Evolutionary conservation across 30 jellyfish, hydroid and myxozoan species (phyloP), one percentile per base, ranked within the genome.

Genomic region (Sanderia malayensis): DNA sequence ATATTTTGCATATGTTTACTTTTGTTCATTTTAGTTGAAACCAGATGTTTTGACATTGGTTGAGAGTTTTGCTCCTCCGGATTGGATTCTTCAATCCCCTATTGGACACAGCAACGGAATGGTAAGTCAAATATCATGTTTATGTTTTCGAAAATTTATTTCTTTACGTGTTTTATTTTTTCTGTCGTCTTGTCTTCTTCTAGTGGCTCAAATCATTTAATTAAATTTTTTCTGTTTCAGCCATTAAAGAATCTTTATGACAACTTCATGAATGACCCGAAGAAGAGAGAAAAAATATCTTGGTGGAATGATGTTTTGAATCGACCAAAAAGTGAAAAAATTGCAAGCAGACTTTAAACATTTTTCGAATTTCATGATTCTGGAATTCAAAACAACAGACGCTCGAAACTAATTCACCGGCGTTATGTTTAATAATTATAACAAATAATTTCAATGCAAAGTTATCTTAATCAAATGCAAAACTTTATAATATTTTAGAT

Each of bases 11-110:
- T 31, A 26, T 29, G 32, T 10, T 33, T 21, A 29, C 57, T 55
- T 21, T 11, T 58, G 28, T 74, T 0, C 13, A 29, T 46, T 70
- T 55, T 58, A 92, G 98, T 80, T 84, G 67, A 92, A 92, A 64
- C 79, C 84, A 11, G 94, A 85, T 34, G 94, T 94, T 21, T 92
- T 92, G 26, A 41, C 93, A 41, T 45, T 92, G 70, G 96, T 92
- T 9, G 98, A 92, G 31, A 93, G 87, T 4, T 74, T 92, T 58
- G 98, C 95, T 17, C 95, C 95, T 34, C 94, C 98, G 57, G 98
- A 92, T 44, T 92, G 95, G 95, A 89, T 83, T 11, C 68, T 92
- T 32, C 83, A 74, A 33, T 92, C 98, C 2, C 87, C 94, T 15
- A 77, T 92, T 30, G 98, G 98, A 18, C 95, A 81, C 71, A 84